Base-by-base conservation (phyloP, 2,113 vertebrate species). In the Thryonomys swinderianus region DNA sequence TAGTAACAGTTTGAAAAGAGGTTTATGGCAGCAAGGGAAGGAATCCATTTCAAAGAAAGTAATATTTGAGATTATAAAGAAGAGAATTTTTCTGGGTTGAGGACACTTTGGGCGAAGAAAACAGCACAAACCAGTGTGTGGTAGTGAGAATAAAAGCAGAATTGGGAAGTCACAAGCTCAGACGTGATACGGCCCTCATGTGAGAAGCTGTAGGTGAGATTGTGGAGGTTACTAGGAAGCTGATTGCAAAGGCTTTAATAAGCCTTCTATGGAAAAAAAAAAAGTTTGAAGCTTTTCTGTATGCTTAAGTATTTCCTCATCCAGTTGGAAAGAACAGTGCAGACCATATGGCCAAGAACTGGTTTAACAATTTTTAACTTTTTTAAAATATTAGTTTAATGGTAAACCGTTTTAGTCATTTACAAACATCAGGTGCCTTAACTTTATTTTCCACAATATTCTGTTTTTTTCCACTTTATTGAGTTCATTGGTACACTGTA, bases 291-390 rank as follows among this genome's bases (percentile, higher is more conserved):
- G 25, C 1, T 51, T 79, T 64, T 91, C 45, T 91, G 14, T 90
- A 3, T 85, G 21, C n/a, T 67, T 93, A 66, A 78, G 21, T 93
- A 67, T 96, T 93, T 88, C 42, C 53, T 61, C 48, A 51, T 76
- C 37, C 85, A 69, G 8, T 88, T 51, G n/a, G 55, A 34, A 78
- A 59, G 21, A 81, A 42, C 71, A 82, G 53, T 83, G 40, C 13
- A 79, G 51, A 79, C 20, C 20, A 25, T 32, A 53, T 27, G 82
- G 40, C 17, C 14, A 45, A 16, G 14, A 45, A 25, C 40, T 55
- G 71, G 53, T 59, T 95, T 83, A 74, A 80, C 25, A 25, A 5
- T 48, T 85, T 37, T 9, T 76, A 85, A 40, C 17, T 78, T 85
- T 96, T 94, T 73, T 16, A 30, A 69, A 69, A 13, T 90, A 3